Evolutionary conservation across 2,113 vertebrate species (phyloP), one percentile per base, ranked within the genome.

Genomic region (Nanorana parkeri): DNA sequence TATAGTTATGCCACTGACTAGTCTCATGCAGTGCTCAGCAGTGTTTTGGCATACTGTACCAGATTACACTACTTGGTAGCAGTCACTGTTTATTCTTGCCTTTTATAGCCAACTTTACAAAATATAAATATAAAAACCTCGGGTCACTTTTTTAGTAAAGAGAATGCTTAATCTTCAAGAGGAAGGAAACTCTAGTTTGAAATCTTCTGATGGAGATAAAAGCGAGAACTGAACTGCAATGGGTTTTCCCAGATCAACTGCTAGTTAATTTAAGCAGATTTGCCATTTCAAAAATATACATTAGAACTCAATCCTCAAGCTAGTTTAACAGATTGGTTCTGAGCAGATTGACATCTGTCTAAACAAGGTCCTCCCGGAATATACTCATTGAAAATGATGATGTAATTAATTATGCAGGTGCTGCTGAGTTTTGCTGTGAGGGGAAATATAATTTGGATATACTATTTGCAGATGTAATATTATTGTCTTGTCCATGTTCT

Each of bases 281-380:
- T 47, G 4, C 67, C n/a, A 72, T 55, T 55, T 52, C 19, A 54
- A 71, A 71, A 71, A 71, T 71, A 71, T 55, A 71, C 68, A 55
- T 71, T 55, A 26, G 55, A 52, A 52, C 68, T 24, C 17, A 28
- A 55, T 28, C 23, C 68, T 28, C 68, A 55, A 55, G 54, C 24
- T 41, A 55, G 32, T 55, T 72, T 28, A 23, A 72, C 23, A 28
- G 68, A 72, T 19, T 55, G 51, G 23, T 55, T 26, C 26, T 5
- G 24, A 54, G 52, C 23, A 10, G 68, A 26, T 19, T 71, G 68
- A 23, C 51, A 28, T 72, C 68, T 72, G 68, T 19, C 68, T 71
- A 54, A 54, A 71, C 8, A 71, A 13, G 51, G n/a, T 20, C 41
- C 67, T 55, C 47, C 26, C 7, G 58, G 26, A 72, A 72, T 69